Conservation (phyloP, 2,797 vertebrate species). For the Anas bahamensis region DNA sequence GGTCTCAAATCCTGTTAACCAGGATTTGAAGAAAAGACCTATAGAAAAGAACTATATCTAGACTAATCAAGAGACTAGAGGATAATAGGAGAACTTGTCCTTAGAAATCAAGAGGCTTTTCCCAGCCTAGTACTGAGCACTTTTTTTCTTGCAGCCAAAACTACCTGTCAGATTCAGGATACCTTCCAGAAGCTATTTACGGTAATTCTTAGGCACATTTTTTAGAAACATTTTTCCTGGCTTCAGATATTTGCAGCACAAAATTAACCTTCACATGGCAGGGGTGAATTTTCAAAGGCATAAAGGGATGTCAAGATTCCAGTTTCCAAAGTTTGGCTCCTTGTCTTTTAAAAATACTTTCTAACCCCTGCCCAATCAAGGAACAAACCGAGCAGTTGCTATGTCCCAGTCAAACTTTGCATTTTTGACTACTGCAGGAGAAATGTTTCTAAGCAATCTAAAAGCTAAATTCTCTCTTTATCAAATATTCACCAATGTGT, state of each 20-base stretch:
- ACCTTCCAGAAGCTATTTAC: not conserved
- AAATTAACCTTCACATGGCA: not conserved
- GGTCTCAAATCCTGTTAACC: not conserved
- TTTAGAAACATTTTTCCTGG: conserved; percentile 15
- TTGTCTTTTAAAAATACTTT: not conserved
- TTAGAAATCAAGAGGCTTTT: conserved; percentile 47
- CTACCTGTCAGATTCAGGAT: not conserved
- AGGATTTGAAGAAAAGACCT: not conserved
- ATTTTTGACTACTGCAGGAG: not conserved
- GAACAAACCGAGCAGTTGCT: not conserved
- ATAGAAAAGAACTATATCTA: not conserved
- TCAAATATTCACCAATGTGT: not conserved
- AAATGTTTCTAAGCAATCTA: not conserved
- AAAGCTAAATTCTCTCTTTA: not conserved
- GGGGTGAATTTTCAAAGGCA: not conserved
- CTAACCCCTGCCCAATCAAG: not conserved
- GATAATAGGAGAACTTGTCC: not conserved
- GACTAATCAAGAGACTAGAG: not conserved
- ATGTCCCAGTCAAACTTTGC: not conserved
- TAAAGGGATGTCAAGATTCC: not conserved
- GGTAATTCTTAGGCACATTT: not conserved
- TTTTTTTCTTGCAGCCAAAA: conserved; percentile 52
- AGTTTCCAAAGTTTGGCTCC: not conserved
- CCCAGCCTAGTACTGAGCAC: conserved; percentile 39
- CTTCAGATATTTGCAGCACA: not conserved